These are phyloP conservation scores for Zele albiditarsus DNA, from an alignment of 2,888 invertebrate genomes.

Conservation along the genomic window DNA sequence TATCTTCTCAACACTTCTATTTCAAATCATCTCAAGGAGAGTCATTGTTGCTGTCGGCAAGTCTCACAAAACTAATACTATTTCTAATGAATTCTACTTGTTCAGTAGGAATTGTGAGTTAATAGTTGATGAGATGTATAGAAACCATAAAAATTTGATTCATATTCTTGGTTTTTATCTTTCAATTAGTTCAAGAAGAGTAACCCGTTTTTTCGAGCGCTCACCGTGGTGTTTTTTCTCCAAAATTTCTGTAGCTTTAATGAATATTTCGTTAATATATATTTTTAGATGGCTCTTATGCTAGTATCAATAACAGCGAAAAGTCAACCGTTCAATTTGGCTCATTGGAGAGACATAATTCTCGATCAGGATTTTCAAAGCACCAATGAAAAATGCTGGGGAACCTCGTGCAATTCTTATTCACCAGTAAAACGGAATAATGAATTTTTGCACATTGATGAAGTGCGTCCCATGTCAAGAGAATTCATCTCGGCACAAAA, in stretches of 20 bases:
- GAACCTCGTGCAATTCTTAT: conserved; percentile 32
- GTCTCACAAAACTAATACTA: too few relatives aligned
- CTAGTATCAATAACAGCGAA: conserved; percentile 27
- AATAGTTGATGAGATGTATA: too few relatives aligned
- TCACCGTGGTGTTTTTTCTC: too few relatives aligned
- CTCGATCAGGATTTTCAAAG: conserved; percentile 34
- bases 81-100: too few relatives aligned
- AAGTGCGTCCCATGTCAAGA: conserved; percentile 25
- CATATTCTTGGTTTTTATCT: too few relatives aligned
- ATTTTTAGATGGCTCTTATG: conserved; percentile 39
- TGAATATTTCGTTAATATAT: background rate
- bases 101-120: too few relatives aligned
- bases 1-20: too few relatives aligned
- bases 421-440: conserved; percentile 45
- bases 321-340: conserved; percentile 28
- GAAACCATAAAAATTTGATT: too few relatives aligned
- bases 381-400: conserved; percentile 40
- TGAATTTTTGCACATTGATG: conserved; percentile 33
- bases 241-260: background rate
- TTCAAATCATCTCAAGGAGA: too few relatives aligned
- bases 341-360: conserved; percentile 37
- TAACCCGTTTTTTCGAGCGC: too few relatives aligned
- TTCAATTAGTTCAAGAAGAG: too few relatives aligned
- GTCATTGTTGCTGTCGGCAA: too few relatives aligned
- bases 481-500: conserved; percentile 7